phyloP scores from a whole-genome alignment of 1,140 invertebrate species.

The Leptinotarsa undecemlineata region DNA sequence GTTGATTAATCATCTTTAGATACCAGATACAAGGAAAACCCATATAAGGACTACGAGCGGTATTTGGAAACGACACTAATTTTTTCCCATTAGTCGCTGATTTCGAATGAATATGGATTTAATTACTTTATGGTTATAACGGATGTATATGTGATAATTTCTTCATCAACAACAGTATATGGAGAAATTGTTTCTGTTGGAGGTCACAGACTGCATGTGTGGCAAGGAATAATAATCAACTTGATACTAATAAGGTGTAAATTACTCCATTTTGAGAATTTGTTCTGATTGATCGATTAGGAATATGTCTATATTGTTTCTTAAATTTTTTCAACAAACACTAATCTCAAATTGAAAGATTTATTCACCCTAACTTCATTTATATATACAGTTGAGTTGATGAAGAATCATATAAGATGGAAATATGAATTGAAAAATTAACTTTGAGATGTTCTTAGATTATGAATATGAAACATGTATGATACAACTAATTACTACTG shows the following conservation, averaged over 20 bases:
- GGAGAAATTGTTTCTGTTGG: neutral
- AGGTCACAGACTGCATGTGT: neutral
- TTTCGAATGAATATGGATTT: slow-evolving; percentile 3
- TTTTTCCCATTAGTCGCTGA: neutral
- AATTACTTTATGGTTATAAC: slow-evolving; percentile 3
- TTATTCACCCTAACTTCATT: too few species aligned
- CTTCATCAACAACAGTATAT: slow-evolving; percentile 8
- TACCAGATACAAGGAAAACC: neutral
- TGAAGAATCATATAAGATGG: too few species aligned
- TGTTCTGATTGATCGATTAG: too few species aligned
- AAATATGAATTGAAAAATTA: too few species aligned
- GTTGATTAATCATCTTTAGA: slow-evolving; percentile 1
- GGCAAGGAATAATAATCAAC: neutral
- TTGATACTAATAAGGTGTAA: neutral
- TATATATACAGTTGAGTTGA: too few species aligned
- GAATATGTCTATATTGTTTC: too few species aligned
- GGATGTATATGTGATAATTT: neutral
- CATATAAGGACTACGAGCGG: neutral
- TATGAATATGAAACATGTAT: too few species aligned
- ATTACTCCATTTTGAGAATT: neutral
- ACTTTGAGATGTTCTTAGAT: too few species aligned
- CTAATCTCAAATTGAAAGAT: too few species aligned
- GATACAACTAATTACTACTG: too few species aligned
- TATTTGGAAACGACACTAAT: neutral
- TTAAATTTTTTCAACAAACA: too few species aligned